These are phyloP conservation scores for Dynastes hyllus DNA, from an alignment of 2,888 invertebrate species.

Conservation along the genomic window DNA sequence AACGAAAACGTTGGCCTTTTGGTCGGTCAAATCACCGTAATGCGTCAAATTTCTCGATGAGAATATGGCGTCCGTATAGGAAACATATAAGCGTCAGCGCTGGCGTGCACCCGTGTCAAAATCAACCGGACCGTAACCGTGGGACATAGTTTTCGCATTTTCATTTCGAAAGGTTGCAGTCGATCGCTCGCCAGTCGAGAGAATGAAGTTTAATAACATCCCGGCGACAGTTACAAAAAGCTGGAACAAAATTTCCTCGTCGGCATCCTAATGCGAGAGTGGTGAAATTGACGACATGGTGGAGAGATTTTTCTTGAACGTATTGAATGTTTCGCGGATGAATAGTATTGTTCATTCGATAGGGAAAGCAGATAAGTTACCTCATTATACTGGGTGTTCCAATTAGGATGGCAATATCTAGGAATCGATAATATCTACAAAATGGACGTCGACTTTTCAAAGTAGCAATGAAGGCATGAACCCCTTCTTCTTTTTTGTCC, in stretches of 20 bases:
- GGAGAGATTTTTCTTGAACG: background rate
- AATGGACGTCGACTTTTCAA: too few species aligned
- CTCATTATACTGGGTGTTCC: too few species aligned
- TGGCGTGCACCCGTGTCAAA: background rate
- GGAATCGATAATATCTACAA: too few species aligned
- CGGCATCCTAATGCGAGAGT: background rate
- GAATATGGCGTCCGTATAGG: background rate
- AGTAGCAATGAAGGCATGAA: too few species aligned
- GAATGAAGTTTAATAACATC: conserved; percentile 5
- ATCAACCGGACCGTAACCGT: background rate
- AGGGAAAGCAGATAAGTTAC: too few species aligned
- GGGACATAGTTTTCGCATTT: conserved; percentile 11
- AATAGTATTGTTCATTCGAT: too few species aligned
- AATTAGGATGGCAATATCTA: too few species aligned
- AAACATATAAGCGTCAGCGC: background rate
- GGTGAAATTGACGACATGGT: background rate
- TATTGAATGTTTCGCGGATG: too few species aligned
- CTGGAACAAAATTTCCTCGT: background rate
- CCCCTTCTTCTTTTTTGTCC: too few species aligned
- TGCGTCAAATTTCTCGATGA: conserved; percentile 24
- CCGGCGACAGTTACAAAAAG: background rate
- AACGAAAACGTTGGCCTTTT: background rate
- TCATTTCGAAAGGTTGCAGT: conserved; percentile 8
- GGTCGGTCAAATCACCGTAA: background rate
- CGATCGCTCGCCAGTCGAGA: background rate